These are phyloP conservation scores for Proisotoma minuta DNA, from an alignment of 2,888 invertebrate genomes.

Conservation along the genomic window DNA sequence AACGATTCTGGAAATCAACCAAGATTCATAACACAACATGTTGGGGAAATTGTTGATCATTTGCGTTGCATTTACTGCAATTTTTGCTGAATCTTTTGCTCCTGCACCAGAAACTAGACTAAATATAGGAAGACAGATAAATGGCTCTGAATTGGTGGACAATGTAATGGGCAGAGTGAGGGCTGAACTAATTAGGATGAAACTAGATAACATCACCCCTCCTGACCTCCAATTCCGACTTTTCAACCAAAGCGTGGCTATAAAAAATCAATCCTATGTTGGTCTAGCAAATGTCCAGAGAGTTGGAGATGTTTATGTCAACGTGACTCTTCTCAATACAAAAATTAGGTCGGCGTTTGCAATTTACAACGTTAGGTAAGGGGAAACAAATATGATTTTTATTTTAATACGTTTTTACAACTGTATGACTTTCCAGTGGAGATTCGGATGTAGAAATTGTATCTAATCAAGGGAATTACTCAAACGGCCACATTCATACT, in stretches of 20 bases:
- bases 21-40: too few species aligned
- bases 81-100: too few species aligned
- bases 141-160: background rate
- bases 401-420: too few species aligned
- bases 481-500: background rate
- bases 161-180: background rate
- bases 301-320: constrained; percentile 3
- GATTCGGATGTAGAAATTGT: background rate
- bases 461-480: background rate
- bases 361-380: background rate
- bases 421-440: too few species aligned
- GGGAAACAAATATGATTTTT: too few species aligned
- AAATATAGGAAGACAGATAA: too few species aligned
- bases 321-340: background rate
- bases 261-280: background rate
- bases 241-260: background rate
- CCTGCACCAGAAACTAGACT: too few species aligned
- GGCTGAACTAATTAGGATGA: background rate
- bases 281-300: background rate
- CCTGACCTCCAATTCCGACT: background rate
- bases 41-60: too few species aligned
- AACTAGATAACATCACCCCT: background rate
- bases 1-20: too few species aligned
- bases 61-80: too few species aligned
- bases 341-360: constrained; percentile 1